Conservation (phyloP, 2,113 vertebrate genomes). For the Lutjanus erythropterus region DNA sequence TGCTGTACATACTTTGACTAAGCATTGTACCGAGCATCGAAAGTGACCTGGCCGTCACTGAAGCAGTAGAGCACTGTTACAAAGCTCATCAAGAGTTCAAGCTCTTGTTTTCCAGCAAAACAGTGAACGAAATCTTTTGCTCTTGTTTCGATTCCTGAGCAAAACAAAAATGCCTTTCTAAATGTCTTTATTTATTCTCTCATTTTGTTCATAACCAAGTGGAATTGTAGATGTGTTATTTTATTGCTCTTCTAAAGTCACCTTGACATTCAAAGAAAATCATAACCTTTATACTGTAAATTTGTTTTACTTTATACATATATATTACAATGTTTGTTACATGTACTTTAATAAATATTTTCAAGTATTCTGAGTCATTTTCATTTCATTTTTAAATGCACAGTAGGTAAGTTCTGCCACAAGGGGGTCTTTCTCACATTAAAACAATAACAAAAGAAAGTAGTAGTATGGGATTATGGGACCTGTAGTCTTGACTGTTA, state of each 20-base stretch:
- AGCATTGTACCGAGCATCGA: constrained; percentile 9
- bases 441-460: too few species aligned
- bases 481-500: too few species aligned
- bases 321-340: constrained; percentile 68
- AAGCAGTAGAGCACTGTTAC: constrained; percentile 14
- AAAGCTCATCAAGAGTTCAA: constrained; percentile 26
- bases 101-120: constrained; percentile 40
- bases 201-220: constrained; percentile 71
- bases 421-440: too few species aligned
- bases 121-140: constrained; percentile 16
- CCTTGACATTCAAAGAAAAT: constrained; percentile 66
- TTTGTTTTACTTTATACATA: constrained; percentile 69
- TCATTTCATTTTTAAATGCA: background rate
- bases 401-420: too few species aligned
- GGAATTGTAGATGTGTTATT: constrained; percentile 58
- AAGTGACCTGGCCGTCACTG: constrained; percentile 49
- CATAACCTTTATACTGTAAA: constrained; percentile 75
- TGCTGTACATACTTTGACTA: constrained; percentile 54
- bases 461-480: too few species aligned
- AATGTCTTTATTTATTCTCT: constrained; percentile 78
- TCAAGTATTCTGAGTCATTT: constrained; percentile 58
- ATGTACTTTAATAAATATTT: constrained; percentile 85
- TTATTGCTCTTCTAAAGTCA: constrained; percentile 69
- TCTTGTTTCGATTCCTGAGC: constrained; percentile 36
- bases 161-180: constrained; percentile 44